Evolutionary conservation across 2,888 invertebrate genomes (phyloP), one percentile per base, ranked within the genome.

Genomic region (Dasysyrphus tricinctus): DNA sequence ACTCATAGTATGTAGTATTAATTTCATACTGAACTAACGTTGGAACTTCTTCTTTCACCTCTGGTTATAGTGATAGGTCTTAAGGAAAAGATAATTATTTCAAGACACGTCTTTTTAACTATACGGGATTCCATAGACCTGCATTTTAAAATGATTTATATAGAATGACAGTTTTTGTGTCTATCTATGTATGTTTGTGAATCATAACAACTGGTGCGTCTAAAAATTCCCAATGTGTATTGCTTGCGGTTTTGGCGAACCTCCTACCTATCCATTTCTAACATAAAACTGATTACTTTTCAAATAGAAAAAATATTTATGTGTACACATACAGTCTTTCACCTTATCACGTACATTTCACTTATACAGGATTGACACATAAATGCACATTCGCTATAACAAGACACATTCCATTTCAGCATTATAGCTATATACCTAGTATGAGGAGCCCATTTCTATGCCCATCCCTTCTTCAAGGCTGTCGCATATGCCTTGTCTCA

Each of bases 391-490:
- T 78, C 56, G 57, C 57, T 4, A 42, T 59, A 32, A 85, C 81
- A 81, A 76, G 84, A 85, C 81, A 75, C 85, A 86, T 81, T 85
- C 81, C 80, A 85, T 76, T 74, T 74, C 79, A 75, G 34, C 37
- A n/a, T 39, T 3, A 9, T 44, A 44, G 7, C 29, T 2, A n/a
- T n/a, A n/a, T n/a, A n/a, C n/a, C n/a, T n/a, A n/a, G n/a, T n/a
- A n/a, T 7, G 59, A 24, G 39, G 61, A 37, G 54, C 67, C 67
- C 67, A 37, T 47, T 11, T n/a, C n/a, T n/a, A 51, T 59, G 74
- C 81, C 81, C 63, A 78, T 49, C 86, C 86, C 82, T 79, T 86
- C 65, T 75, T 86, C 86, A 86, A 86, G 86, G 86, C 86, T 86
- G 80, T 86, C 82, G 82, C 63, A 75, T 39, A 29, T 70, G 47